Evolutionary conservation across 1,140 invertebrate species (phyloP), one percentile per base, ranked within the genome.

Genomic region (Planococcus citri): DNA sequence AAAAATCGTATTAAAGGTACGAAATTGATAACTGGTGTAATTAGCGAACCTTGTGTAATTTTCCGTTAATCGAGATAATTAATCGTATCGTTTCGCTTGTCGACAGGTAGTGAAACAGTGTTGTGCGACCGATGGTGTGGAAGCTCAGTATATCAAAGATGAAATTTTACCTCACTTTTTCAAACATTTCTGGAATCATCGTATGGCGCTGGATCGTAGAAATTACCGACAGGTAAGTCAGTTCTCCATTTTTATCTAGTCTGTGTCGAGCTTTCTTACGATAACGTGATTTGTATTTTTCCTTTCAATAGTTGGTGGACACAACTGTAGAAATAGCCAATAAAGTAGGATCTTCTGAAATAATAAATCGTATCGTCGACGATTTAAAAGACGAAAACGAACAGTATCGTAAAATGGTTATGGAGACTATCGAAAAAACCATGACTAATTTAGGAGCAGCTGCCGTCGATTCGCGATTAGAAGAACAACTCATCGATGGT

Each of bases 261-360:
- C n/a, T n/a, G n/a, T n/a, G n/a, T 33, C 29, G 29, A 6, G 41
- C 41, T 4, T 2, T 51, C 3, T 17, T n/a, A n/a, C n/a, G 41
- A 51, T 51, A 3, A 3, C n/a, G 41, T 51, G 41, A 20, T 51
- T 51, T 51, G 6, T 17, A 17, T 51, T 14, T 51, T 69, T 73
- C 74, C 73, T 76, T 78, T 1, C 76, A 89, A n/a, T n/a, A n/a
- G 83, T 81, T 99, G 29, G 97, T 99, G 0, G 97, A 99, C 75
- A 99, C 97, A 0, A 99, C 97, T 0, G 97, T 99, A 0, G 97
- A 99, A 85, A 99, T 99, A 73, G 97, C 97, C 4, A 98, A 98
- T 77, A 99, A 99, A 84, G 94, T 97, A 72, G 97, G 97, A 6
- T 93, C 95, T 1, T 95, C 95, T 0, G 97, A 99, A 84, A 99